phyloP scores from a whole-genome alignment of 1,140 invertebrate genomes.

The Palaemon carinicauda region DNA sequence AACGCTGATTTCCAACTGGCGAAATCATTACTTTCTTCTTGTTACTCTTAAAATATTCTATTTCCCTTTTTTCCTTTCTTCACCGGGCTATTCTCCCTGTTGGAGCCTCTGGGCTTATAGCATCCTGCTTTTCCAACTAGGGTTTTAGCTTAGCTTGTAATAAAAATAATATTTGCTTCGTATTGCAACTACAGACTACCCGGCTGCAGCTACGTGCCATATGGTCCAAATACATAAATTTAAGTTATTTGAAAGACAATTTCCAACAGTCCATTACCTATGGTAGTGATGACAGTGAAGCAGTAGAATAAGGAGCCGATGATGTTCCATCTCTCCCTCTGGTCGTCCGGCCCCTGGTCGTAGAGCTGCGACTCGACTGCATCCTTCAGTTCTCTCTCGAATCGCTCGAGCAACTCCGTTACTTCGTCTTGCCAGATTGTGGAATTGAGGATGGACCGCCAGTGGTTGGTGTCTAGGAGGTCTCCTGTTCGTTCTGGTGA shows the following conservation, averaged over 20 bases:
- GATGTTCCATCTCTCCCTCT: conserved; percentile 75
- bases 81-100: too few species aligned
- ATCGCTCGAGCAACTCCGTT: conserved; percentile 77
- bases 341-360: conserved; percentile 66
- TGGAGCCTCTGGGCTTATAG: too few species aligned
- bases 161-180: too few species aligned
- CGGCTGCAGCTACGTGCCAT: too few species aligned
- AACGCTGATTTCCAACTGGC: too few species aligned
- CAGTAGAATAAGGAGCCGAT: conserved; percentile 82
- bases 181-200: too few species aligned
- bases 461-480: not conserved
- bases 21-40: too few species aligned
- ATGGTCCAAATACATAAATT: too few species aligned
- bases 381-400: conserved; percentile 79
- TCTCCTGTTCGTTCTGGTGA: not conserved
- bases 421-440: conserved; percentile 76
- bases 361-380: conserved; percentile 71
- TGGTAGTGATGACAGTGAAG: conserved; percentile 84
- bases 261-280: conserved; percentile 75
- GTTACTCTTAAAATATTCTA: too few species aligned
- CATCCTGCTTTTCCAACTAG: too few species aligned
- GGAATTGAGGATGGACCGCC: conserved; percentile 13
- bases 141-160: too few species aligned
- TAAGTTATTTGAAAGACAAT: not conserved
- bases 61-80: too few species aligned